A percentile compares a stretch with the other conserved stretches of the same genome.
These are phyloP conservation scores for Schizaphis graminum DNA, from an alignment of 2,888 invertebrate genomes.

Conservation along the genomic window DNA sequence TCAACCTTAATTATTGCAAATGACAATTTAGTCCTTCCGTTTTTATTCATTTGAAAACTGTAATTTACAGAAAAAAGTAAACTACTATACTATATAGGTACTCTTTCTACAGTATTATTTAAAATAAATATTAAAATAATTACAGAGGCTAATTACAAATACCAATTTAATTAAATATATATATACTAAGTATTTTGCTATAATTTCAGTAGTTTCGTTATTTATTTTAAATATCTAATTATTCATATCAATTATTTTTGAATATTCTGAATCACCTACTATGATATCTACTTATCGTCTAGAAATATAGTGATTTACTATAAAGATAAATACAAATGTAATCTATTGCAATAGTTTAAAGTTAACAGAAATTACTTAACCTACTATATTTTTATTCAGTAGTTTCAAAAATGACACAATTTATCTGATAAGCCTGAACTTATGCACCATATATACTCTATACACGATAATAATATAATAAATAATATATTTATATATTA, in stretches of 20 bases:
- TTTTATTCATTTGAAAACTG: background rate
- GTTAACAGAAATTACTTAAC: background rate
- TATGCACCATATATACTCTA: background rate
- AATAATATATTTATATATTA: background rate
- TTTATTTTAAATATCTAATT: too few species aligned
- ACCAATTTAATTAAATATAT: background rate
- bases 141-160: background rate
- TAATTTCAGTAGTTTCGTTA: background rate
- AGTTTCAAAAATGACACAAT: background rate
- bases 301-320: background rate
- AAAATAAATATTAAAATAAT: background rate
- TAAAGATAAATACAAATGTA: background rate
- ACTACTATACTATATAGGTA: background rate
- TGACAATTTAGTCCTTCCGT: background rate
- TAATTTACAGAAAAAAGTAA: background rate
- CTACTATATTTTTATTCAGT: background rate
- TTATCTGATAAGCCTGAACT: background rate
- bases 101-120: background rate
- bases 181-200: background rate
- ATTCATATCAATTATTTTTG: background rate
- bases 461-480: background rate
- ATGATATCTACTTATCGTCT: background rate
- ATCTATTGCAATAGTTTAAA: background rate
- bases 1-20: conserved; percentile 47
- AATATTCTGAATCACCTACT: background rate